These are phyloP conservation scores for Mus musculus DNA, from an alignment of 2,113 vertebrate species.

Conservation along the genomic window GRCm39 chr3:43090501-43091000, in stretches of 20 bases:
- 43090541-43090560: neutral
- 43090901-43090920: neutral
- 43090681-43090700: neutral
- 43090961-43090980: neutral
- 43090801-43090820: neutral
- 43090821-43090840: neutral
- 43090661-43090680: neutral
- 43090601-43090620: neutral
- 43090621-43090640: neutral
- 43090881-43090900: neutral
- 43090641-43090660: neutral
- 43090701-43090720: neutral
- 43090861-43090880: neutral
- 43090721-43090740: neutral
- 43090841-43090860: neutral
- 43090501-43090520: too few species aligned
- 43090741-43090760: neutral
- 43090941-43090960: neutral
- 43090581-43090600: neutral
- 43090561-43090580: neutral
- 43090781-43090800: neutral
- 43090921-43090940: neutral
- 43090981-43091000: neutral
- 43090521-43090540: neutral
- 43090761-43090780: neutral